phyloP scores from a whole-genome alignment of 2,888 invertebrate species.

The Frankliniella intonsa region DNA sequence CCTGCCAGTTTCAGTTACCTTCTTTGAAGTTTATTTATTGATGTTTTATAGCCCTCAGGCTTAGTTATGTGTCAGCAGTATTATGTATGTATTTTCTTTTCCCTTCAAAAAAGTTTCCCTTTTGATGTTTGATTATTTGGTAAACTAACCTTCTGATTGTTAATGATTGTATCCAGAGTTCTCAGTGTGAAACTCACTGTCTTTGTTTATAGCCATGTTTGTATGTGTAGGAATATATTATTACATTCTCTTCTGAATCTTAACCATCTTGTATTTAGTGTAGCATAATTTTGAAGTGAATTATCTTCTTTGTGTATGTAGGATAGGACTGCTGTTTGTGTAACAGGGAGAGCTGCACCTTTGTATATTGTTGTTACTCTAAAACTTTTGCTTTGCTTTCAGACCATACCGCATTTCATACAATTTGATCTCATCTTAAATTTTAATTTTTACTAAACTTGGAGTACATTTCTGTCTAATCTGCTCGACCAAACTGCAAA shows the following conservation, averaged over 20 bases:
- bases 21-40: slow-evolving; percentile 18
- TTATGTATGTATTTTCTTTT: background rate
- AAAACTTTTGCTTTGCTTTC: background rate
- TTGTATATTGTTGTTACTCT: background rate
- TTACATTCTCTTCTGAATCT: background rate
- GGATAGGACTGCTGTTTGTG: background rate
- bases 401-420: background rate
- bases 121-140: background rate
- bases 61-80: slow-evolving; percentile 5
- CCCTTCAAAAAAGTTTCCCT: background rate
- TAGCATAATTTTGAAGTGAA: background rate
- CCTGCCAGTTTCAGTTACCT: slow-evolving; percentile 20
- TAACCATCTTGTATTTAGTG: background rate
- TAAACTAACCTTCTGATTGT: background rate
- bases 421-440: background rate
- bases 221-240: background rate
- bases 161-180: background rate
- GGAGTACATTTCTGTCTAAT: no score
- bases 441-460: background rate
- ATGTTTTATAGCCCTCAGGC: background rate
- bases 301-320: background rate
- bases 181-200: background rate
- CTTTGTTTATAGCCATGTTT: background rate
- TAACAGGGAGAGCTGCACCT: background rate
- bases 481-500: no score